A percentile compares a stretch with the other conserved stretches of the same genome.
Evolutionary conservation across 2,797 vertebrate species (phyloP).

Genomic region (Platalea minor): DNA sequence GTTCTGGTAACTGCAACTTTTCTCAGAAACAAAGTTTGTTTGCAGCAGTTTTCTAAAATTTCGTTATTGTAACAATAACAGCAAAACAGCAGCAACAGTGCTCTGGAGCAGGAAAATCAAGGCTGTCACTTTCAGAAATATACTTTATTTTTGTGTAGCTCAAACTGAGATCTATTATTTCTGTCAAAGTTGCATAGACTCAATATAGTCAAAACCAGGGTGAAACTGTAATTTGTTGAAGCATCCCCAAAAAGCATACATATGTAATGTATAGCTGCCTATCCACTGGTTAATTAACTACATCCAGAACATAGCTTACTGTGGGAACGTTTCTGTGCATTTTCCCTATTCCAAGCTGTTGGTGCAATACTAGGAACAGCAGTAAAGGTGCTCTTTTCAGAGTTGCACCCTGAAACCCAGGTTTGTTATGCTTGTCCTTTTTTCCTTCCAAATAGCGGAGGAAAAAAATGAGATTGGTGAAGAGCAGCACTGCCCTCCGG

Average conservation of each 20-base stretch:
- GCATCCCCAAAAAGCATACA: rapidly evolving
- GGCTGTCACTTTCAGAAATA: neutral
- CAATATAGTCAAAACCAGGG: neutral
- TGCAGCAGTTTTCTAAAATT: neutral
- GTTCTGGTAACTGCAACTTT: neutral
- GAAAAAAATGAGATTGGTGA: neutral
- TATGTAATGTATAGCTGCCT: neutral
- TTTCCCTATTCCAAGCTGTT: neutral
- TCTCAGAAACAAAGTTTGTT: neutral
- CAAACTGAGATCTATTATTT: neutral
- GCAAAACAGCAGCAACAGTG: neutral
- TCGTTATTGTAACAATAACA: neutral
- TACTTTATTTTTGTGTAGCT: neutral
- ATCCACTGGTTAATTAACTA: neutral
- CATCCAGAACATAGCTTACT: neutral
- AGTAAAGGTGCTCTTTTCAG: neutral
- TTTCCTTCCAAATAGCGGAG: neutral
- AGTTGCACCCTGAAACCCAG: neutral
- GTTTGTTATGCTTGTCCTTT: rapidly evolving
- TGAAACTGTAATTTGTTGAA: neutral
- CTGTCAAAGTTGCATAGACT: neutral
- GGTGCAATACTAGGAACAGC: neutral
- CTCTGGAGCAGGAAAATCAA: neutral
- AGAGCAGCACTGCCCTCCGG: conserved; percentile 56
- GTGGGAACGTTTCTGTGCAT: rapidly evolving